Evolutionary conservation across 2,888 invertebrate species (phyloP).

Genomic region (Leptinotarsa tumamoca): DNA sequence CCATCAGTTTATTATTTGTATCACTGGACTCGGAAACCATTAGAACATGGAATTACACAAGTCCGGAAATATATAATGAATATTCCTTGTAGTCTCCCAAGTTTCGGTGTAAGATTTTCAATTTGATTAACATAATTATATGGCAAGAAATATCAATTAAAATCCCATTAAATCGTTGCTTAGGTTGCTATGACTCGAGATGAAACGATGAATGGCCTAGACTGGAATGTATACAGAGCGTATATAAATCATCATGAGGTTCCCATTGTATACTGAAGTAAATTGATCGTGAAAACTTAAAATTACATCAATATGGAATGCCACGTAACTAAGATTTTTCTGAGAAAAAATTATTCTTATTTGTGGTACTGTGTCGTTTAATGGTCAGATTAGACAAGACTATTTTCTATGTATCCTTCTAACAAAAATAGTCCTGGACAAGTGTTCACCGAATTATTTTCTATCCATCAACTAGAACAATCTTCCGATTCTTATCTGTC

Average conservation of each 20-base stretch:
- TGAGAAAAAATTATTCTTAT: too few relatives aligned
- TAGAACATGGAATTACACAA: not conserved
- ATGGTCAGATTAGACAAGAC: too few relatives aligned
- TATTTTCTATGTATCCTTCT: not conserved
- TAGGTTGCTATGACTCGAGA: constrained; percentile 24
- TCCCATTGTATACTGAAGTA: not conserved
- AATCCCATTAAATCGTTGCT: constrained; percentile 38
- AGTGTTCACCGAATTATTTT: not conserved
- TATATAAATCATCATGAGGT: not conserved
- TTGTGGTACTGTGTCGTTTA: too few relatives aligned
- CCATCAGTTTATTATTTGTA: not conserved
- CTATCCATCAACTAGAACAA: constrained; percentile 11
- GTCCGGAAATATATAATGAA: constrained; percentile 10
- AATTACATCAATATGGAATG: not conserved
- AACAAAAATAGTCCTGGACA: not conserved
- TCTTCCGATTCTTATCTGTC: constrained; percentile 21
- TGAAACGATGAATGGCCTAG: constrained; percentile 20
- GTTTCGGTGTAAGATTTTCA: constrained; percentile 16
- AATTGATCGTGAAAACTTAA: not conserved
- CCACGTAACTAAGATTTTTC: too few relatives aligned
- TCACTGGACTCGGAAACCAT: not conserved
- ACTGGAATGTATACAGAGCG: constrained; percentile 16
- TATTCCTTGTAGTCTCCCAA: constrained; percentile 6
- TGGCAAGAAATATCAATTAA: constrained; percentile 36
- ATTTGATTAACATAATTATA: constrained; percentile 35